These are phyloP conservation scores for Saturnia japonica DNA, from an alignment of 2,888 invertebrate genomes.

Conservation along the genomic window DNA sequence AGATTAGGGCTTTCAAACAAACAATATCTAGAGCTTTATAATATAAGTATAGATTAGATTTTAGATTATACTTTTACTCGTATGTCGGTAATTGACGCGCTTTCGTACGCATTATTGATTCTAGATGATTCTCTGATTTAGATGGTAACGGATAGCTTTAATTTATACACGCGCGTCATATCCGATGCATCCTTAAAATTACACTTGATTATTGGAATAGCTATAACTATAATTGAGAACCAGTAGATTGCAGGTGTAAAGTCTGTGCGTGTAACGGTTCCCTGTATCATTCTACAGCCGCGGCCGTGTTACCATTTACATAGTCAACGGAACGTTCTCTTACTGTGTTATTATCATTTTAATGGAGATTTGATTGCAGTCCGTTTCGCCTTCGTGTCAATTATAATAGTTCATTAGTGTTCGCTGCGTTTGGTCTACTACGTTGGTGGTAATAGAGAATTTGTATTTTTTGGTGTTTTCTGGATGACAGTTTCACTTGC, in stretches of 20 bases:
- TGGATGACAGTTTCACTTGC: no score
- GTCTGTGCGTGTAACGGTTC: constrained; percentile 33
- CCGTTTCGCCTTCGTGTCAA: constrained; percentile 13
- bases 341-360: constrained; percentile 29
- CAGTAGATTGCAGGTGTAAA: constrained; percentile 17
- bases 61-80: no score
- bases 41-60: no score
- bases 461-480: not conserved
- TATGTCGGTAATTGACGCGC: no score
- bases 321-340: constrained; percentile 41
- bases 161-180: no score
- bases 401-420: constrained; percentile 12
- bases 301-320: constrained; percentile 33
- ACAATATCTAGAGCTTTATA: no score
- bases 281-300: constrained; percentile 5
- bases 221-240: constrained; percentile 20
- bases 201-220: not conserved
- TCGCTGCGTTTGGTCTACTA: constrained; percentile 6
- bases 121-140: no score
- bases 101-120: no score
- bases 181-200: not conserved
- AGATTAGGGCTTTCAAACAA: no score
- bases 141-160: no score
- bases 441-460: not conserved
- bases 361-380: constrained; percentile 22